These are phyloP conservation scores for Perdita meconis DNA, from an alignment of 2,888 invertebrate species.

Conservation along the genomic window DNA sequence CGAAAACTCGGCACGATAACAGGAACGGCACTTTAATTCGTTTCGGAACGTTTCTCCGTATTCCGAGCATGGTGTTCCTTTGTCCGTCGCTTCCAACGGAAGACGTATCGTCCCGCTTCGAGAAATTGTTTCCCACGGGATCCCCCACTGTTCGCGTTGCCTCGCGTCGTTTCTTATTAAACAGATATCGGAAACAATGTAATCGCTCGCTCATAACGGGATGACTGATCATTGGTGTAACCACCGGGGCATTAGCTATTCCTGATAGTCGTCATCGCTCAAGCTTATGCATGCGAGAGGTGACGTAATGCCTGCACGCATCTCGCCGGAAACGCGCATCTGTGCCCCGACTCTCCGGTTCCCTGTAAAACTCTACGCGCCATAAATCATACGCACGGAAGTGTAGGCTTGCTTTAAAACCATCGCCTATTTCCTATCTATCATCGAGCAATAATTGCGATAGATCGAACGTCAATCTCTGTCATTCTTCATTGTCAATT, in stretches of 20 bases:
- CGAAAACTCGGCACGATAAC: slow-evolving; percentile 10
- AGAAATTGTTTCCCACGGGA: neutral
- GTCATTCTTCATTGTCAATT: slow-evolving; percentile 6
- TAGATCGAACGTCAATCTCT: neutral
- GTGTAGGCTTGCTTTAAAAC: slow-evolving; percentile 4
- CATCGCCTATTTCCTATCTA: slow-evolving; percentile 1
- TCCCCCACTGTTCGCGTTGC: neutral
- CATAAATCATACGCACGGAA: slow-evolving; percentile 44
- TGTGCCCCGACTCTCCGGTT: slow-evolving; percentile 40
- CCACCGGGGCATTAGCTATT: slow-evolving; percentile 34
- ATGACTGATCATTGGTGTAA: slow-evolving; percentile 52
- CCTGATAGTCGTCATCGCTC: slow-evolving; percentile 57
- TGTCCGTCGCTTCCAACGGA: slow-evolving; percentile 3
- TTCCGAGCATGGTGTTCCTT: slow-evolving; percentile 2
- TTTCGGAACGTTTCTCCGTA: slow-evolving; percentile 6
- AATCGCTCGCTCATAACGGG: neutral
- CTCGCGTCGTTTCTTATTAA: slow-evolving; percentile 10
- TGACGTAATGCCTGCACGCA: slow-evolving; percentile 48
- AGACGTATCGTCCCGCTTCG: slow-evolving; percentile 20
- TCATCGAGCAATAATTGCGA: slow-evolving; percentile 37
- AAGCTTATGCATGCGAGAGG: slow-evolving; percentile 47
- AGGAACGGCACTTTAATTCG: slow-evolving; percentile 30
- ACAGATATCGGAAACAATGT: slow-evolving; percentile 6
- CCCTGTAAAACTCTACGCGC: slow-evolving; percentile 44
- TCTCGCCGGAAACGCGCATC: slow-evolving; percentile 51